A percentile compares a stretch with the other conserved stretches of the same genome.
These are phyloP conservation scores for Synanthedon formicaeformis DNA, from an alignment of 2,888 invertebrate genomes.

Conservation along the genomic window DNA sequence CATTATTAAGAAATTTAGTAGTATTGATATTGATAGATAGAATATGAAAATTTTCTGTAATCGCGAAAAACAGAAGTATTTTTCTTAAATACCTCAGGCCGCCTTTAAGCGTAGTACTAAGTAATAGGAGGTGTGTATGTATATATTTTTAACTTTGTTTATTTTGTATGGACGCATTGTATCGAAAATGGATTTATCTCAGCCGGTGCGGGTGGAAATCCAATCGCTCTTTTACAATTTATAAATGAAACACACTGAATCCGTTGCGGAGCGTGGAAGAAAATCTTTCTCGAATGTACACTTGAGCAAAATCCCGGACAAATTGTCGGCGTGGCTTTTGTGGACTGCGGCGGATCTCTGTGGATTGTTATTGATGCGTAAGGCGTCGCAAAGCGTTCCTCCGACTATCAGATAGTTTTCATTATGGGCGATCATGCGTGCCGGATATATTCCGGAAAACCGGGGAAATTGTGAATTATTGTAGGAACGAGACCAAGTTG, in stretches of 20 bases:
- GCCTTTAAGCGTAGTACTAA: no score
- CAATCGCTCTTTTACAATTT: not conserved
- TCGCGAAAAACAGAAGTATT: no score
- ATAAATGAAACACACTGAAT: slow-evolving; percentile 11
- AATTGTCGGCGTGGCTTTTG: slow-evolving; percentile 46
- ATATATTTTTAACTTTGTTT: not conserved
- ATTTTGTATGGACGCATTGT: not conserved
- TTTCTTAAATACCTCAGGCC: no score
- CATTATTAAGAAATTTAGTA: no score
- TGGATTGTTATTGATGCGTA: slow-evolving; percentile 57
- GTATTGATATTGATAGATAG: no score
- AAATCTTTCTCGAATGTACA: slow-evolving; percentile 26
- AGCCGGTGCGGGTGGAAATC: not conserved
- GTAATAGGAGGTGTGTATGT: no score
- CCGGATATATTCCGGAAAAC: slow-evolving; percentile 30
- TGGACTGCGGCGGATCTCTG: slow-evolving; percentile 38
- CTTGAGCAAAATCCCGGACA: slow-evolving; percentile 42
- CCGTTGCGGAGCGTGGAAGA: slow-evolving; percentile 11
- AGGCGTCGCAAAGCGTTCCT: slow-evolving; percentile 12
- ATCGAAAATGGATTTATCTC: not conserved
- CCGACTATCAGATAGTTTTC: slow-evolving; percentile 46
- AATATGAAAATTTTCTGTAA: no score
- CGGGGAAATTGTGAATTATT: slow-evolving; percentile 47
- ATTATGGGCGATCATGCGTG: slow-evolving; percentile 55
- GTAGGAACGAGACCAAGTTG: slow-evolving; percentile 1